These are phyloP conservation scores for Agapetus fuscipes DNA, from an alignment of 2,888 invertebrate species.

Conservation along the genomic window DNA sequence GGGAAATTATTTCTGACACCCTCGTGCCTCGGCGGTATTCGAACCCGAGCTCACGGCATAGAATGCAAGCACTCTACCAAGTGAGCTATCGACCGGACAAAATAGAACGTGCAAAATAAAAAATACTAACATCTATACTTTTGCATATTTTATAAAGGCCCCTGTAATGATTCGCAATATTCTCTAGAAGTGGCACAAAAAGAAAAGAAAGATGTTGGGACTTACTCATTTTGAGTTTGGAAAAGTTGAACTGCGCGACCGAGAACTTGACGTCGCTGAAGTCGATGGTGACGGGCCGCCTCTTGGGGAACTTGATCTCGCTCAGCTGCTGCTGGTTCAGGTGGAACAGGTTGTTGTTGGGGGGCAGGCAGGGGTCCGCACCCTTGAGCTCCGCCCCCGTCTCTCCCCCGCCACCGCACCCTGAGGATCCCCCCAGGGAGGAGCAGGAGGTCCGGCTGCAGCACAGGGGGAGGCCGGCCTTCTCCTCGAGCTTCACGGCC, in stretches of 20 bases:
- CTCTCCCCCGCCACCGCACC: slow-evolving; percentile 3
- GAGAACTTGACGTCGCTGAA: slow-evolving; percentile 59
- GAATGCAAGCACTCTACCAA: no score
- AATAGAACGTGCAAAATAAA: no score
- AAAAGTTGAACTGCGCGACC: slow-evolving; percentile 47
- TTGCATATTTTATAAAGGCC: no score
- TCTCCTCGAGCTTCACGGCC: slow-evolving; percentile 11
- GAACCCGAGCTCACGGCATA: no score
- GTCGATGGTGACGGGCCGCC: slow-evolving; percentile 56
- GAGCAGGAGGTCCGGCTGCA: slow-evolving; percentile 16
- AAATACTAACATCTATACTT: no score
- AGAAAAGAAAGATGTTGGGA: no score
- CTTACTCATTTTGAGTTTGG: slow-evolving; percentile 52
- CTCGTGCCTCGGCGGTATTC: no score
- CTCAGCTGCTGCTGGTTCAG: slow-evolving; percentile 16
- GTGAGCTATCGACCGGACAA: no score
- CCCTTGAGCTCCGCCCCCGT: slow-evolving; percentile 1
- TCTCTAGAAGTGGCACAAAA: no score
- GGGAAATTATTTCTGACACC: no score
- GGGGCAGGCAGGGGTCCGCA: slow-evolving; percentile 2
- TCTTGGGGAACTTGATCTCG: slow-evolving; percentile 22
- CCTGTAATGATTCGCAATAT: no score
- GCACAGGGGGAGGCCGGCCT: slow-evolving; percentile 15
- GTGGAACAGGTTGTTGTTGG: slow-evolving; percentile 18
- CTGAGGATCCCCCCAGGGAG: slow-evolving; percentile 12